Evolutionary conservation across 1,140 invertebrate species (phyloP).

Genomic region (Wiebesia pumilae): DNA sequence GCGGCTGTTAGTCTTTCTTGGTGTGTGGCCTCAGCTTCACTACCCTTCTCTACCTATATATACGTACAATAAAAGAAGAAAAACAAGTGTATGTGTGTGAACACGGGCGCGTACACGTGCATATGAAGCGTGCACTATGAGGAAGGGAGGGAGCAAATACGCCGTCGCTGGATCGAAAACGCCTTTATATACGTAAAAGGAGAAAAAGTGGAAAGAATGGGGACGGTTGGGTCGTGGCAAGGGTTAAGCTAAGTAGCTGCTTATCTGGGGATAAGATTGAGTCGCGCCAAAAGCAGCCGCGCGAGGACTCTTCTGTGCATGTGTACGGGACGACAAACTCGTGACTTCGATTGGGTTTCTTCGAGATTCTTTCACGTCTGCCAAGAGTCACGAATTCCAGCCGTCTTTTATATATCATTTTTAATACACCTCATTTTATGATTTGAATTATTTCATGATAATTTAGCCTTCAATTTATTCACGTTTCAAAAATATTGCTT

Average conservation of each 20-base stretch:
- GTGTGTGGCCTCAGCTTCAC: slow-evolving; percentile 69
- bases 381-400: neutral
- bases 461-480: neutral
- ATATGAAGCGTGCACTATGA: neutral
- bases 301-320: no score
- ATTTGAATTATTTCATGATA: neutral
- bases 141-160: neutral
- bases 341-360: neutral
- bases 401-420: neutral
- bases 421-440: neutral
- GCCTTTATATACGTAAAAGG: neutral
- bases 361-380: neutral
- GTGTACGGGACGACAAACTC: neutral
- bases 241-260: slow-evolving; percentile 22
- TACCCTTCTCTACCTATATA: slow-evolving; percentile 60
- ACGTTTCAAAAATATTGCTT: no score
- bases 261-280: slow-evolving; percentile 43
- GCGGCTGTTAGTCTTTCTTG: slow-evolving; percentile 74
- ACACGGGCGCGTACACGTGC: neutral
- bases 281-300: neutral
- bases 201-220: neutral
- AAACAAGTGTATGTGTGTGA: neutral
- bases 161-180: neutral
- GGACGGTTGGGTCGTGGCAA: neutral
- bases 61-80: slow-evolving; percentile 55